These are phyloP conservation scores for Scaptomyza hsui DNA, from an alignment of 1,140 invertebrate genomes.

Conservation along the genomic window DNA sequence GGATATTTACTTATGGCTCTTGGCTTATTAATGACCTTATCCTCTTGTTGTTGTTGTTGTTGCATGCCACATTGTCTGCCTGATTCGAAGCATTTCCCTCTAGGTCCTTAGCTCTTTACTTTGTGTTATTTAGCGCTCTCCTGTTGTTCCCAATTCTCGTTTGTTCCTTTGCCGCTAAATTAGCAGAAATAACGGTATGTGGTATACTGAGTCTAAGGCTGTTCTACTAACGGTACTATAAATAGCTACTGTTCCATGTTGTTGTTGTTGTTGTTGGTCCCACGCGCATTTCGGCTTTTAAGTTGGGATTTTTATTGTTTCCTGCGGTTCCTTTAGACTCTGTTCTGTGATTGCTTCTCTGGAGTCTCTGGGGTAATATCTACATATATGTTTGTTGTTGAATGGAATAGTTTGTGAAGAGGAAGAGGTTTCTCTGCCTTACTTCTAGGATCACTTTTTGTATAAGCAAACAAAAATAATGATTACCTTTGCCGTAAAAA, in stretches of 20 bases:
- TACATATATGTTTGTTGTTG: conserved; percentile 16
- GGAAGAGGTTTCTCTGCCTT: too few relatives aligned
- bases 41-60: conserved; percentile 9
- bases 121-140: conserved; percentile 66
- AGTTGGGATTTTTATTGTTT: conserved; percentile 70
- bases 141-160: conserved; percentile 36
- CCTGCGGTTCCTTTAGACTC: conserved; percentile 27
- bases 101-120: conserved; percentile 38
- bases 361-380: conserved; percentile 56
- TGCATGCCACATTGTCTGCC: conserved; percentile 55
- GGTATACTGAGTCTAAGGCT: conserved; percentile 21
- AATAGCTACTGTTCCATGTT: conserved; percentile 63
- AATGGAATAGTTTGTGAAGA: conserved; percentile 28
- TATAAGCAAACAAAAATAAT: conserved; percentile 39
- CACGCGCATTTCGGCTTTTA: conserved; percentile 44
- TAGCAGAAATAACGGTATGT: conserved; percentile 72
- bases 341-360: conserved; percentile 11
- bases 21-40: conserved; percentile 74
- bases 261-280: conserved; percentile 1
- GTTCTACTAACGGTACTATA: conserved; percentile 63
- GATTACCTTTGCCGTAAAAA: conserved; percentile 24
- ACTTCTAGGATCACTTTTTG: neutral
- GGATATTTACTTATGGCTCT: conserved; percentile 77
- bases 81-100: conserved; percentile 26
- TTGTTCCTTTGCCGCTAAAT: conserved; percentile 70